Evolutionary conservation across 2,113 vertebrate species (phyloP).

Genomic region (Formicarius rufipectus): DNA sequence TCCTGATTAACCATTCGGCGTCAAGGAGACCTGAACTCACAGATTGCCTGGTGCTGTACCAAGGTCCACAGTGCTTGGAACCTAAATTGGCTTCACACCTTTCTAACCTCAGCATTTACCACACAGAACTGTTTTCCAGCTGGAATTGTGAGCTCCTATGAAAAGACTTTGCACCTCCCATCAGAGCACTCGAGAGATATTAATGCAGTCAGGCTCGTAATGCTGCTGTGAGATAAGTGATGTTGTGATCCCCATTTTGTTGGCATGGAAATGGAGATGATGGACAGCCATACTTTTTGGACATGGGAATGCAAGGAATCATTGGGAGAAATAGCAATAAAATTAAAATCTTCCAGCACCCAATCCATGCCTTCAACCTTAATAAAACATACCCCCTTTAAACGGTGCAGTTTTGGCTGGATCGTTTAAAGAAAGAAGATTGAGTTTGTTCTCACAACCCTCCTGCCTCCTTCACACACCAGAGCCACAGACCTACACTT

Average conservation of each 20-base stretch:
- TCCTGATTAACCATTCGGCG: not conserved
- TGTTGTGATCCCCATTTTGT: not conserved
- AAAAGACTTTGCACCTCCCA: not conserved
- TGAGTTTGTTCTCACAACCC: not conserved
- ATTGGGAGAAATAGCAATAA: not conserved
- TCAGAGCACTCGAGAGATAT: not conserved
- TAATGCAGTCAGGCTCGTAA: not conserved
- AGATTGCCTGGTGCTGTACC: not conserved
- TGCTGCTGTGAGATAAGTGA: not conserved
- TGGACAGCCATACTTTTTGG: not conserved
- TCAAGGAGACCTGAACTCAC: not conserved
- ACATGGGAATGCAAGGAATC: rapidly evolving
- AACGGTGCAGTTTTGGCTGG: rapidly evolving
- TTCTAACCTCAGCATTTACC: not conserved
- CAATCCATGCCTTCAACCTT: not conserved
- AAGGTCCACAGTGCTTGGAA: not conserved
- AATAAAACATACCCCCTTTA: not conserved
- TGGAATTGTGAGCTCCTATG: not conserved
- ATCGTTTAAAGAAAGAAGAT: not conserved
- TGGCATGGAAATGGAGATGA: not conserved
- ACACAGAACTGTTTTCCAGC: not conserved
- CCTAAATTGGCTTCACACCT: not conserved
- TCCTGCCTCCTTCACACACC: not conserved
- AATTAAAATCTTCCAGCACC: not conserved
- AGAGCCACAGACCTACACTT: not conserved